These are phyloP conservation scores for Heliconius ethilla DNA, from an alignment of 2,888 invertebrate genomes.

Conservation along the genomic window DNA sequence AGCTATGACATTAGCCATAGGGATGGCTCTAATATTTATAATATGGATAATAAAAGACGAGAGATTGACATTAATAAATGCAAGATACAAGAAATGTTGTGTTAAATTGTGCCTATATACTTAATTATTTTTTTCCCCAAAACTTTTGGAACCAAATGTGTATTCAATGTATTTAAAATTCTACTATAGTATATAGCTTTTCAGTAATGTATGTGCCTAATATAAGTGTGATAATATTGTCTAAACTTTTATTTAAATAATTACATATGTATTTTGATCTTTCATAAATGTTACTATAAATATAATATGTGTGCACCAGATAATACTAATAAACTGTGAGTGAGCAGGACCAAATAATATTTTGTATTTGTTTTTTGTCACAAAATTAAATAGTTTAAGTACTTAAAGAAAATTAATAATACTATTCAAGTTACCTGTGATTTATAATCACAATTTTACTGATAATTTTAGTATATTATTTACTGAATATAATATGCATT, in stretches of 20 bases:
- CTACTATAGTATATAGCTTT: constrained; percentile 11
- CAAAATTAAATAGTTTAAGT: constrained; percentile 21
- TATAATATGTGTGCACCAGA: background rate
- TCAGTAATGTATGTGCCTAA: constrained; percentile 24
- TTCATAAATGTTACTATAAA: constrained; percentile 21
- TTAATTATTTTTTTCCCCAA: background rate
- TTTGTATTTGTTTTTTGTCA: constrained; percentile 4
- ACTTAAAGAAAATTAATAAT: constrained; percentile 22
- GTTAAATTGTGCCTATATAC: constrained; percentile 25
- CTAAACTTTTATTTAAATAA: constrained; percentile 14
- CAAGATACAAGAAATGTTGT: background rate
- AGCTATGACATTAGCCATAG: constrained; percentile 18
- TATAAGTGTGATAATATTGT: constrained; percentile 18
- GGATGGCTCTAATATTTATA: constrained; percentile 16
- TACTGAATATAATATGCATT: constrained; percentile 25
- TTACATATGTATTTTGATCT: constrained; percentile 9
- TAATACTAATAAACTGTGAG: background rate
- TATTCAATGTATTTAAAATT: constrained; percentile 12
- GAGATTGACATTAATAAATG: constrained; percentile 17
- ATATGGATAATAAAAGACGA: constrained; percentile 20
- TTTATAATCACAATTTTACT: constrained; percentile 17
- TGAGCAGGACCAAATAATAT: constrained; percentile 25
- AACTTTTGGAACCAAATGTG: background rate
- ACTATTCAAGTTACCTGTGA: constrained; percentile 18
- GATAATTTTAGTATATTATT: constrained; percentile 16